A percentile compares a stretch with the other conserved stretches of the same genome.
These are phyloP conservation scores for Leptothorax acervorum DNA, from an alignment of 2,888 invertebrate species.

Conservation along the genomic window DNA sequence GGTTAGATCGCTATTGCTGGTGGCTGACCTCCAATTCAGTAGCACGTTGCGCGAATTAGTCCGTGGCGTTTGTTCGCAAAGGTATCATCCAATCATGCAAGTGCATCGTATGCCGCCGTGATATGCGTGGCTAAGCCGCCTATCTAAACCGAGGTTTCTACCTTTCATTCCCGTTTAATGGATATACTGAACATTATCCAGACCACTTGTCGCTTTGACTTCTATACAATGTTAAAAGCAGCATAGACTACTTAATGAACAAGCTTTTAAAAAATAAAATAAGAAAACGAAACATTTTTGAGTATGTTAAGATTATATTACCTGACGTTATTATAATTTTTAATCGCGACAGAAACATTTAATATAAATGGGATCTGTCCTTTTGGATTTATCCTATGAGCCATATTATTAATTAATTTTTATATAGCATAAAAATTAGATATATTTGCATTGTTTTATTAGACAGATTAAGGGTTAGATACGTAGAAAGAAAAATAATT, in stretches of 20 bases:
- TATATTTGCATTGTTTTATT: not conserved
- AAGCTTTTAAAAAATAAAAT: not conserved
- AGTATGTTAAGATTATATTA: not conserved
- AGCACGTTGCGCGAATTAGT: constrained; percentile 58
- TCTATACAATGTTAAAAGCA: not conserved
- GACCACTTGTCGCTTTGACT: not conserved
- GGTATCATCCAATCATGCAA: constrained; percentile 50
- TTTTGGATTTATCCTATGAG: not conserved
- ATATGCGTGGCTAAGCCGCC: constrained; percentile 34
- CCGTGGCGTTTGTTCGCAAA: constrained; percentile 56
- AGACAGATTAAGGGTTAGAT: not conserved
- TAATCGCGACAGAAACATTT: not conserved
- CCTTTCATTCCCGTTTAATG: constrained; percentile 33
- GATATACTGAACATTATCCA: not conserved
- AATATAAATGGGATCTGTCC: not conserved
- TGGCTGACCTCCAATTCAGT: constrained; percentile 55
- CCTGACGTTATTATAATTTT: not conserved
- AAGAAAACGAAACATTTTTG: not conserved
- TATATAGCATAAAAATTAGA: not conserved
- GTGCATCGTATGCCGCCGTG: constrained; percentile 32
- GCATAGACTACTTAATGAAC: not conserved
- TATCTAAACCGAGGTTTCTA: constrained; percentile 37
- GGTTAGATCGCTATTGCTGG: constrained; percentile 59
- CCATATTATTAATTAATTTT: not conserved
- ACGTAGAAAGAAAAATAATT: not conserved